phyloP scores from a whole-genome alignment of 2,888 invertebrate species.

The Tiliacea citrago region DNA sequence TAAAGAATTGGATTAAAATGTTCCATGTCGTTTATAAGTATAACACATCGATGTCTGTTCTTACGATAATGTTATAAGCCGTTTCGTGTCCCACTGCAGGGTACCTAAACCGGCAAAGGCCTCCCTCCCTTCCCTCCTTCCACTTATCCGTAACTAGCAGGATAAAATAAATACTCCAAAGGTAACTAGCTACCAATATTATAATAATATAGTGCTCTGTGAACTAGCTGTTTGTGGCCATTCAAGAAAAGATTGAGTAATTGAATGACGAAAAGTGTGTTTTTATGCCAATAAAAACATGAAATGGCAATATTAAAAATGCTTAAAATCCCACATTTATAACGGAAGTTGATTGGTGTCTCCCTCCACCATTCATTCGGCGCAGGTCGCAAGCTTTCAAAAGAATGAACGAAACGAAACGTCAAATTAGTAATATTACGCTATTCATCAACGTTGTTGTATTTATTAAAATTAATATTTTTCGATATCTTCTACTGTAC shows the following conservation, averaged over 20 bases:
- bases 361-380: conserved; percentile 1
- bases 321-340: neutral
- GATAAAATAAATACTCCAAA: too few relatives aligned
- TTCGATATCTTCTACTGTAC: conserved; percentile 5
- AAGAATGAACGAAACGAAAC: conserved; percentile 5
- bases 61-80: too few relatives aligned
- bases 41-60: too few relatives aligned
- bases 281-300: too few relatives aligned
- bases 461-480: conserved; percentile 17
- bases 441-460: conserved; percentile 37
- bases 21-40: neutral
- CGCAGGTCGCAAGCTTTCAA: conserved; percentile 18
- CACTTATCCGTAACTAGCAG: neutral
- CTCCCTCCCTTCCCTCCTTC: neutral
- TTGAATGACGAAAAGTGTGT: too few relatives aligned
- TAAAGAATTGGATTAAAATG: neutral
- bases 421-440: conserved; percentile 39
- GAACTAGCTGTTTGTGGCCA: too few relatives aligned
- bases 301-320: neutral
- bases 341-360: too few relatives aligned
- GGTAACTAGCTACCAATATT: too few relatives aligned
- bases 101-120: too few relatives aligned
- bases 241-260: too few relatives aligned
- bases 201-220: too few relatives aligned
- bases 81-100: too few relatives aligned